Evolutionary conservation across 2,797 vertebrate species (phyloP).

Genomic region (Hippopotamyrus pictus): DNA sequence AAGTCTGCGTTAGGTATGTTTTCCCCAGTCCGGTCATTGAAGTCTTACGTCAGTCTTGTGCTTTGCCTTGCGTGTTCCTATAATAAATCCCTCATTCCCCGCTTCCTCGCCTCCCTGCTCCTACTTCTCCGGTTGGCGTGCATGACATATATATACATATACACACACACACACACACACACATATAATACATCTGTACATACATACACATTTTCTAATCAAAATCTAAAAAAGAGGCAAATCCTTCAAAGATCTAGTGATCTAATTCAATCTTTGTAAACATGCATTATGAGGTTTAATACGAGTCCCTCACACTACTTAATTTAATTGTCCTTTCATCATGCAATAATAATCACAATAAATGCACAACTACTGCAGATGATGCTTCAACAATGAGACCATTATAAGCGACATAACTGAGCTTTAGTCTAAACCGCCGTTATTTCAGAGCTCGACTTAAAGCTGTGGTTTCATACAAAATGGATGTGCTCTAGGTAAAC

Average conservation of each 20-base stretch:
- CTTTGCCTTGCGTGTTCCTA: too few relatives aligned
- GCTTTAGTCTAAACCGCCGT: neutral
- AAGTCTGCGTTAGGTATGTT: too few relatives aligned
- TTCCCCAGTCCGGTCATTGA: too few relatives aligned
- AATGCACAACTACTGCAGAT: slow-evolving; percentile 44
- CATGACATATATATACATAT: too few relatives aligned
- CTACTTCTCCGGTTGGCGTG: too few relatives aligned
- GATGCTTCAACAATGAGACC: slow-evolving; percentile 6
- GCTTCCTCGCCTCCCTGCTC: too few relatives aligned
- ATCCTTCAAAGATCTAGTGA: slow-evolving; percentile 16
- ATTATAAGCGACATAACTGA: slow-evolving; percentile 24
- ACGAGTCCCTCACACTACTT: slow-evolving; percentile 35
- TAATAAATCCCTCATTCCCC: too few relatives aligned
- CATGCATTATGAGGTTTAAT: slow-evolving; percentile 27
- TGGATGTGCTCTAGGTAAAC: neutral
- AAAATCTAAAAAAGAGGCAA: slow-evolving; percentile 1
- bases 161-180: neutral
- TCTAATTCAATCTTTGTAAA: slow-evolving; percentile 24
- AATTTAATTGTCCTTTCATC: slow-evolving; percentile 53
- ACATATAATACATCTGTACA: neutral
- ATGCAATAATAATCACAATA: slow-evolving; percentile 38
- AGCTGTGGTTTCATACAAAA: neutral
- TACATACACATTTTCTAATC: neutral
- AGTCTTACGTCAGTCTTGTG: too few relatives aligned
- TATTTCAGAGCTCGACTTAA: neutral